Base-by-base conservation (phyloP, 2,888 invertebrate genomes). In the Drosophila picticornis region DNA sequence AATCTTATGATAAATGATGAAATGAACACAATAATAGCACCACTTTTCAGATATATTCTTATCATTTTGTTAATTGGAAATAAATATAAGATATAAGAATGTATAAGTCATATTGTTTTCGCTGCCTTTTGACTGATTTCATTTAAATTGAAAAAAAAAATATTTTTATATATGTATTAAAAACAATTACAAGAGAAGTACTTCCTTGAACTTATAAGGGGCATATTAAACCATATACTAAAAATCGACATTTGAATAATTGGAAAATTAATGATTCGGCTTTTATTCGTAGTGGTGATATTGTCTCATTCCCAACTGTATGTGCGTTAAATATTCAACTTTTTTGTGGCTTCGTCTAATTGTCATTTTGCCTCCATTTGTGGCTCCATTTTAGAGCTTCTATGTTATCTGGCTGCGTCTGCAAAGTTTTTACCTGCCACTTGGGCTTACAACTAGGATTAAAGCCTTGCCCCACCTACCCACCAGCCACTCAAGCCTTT, bases 351-450 rank as follows among this genome's bases (percentile, higher is more conserved):
- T 19, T 38, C 16, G 3, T 51, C 32, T 27, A 62, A 58, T 36
- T 77, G 67, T 59, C 55, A 72, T 25, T 50, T 22, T 16, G 9
- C 22, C 22, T 46, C 16, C 46, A 25, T 25, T 46, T 16, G 22
- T 25, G 46, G 16, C 38, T 32, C n/a, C n/a, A 19, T 43, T 46
- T 72, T 46, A 34, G 25, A 38, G 40, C 40, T 55, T 50, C 43
- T 38, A 57, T 72, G 57, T 79, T 82, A 72, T 68, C 70, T 77
- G 68, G 38, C 36, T 50, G 52, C 61, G 77, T 72, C 72, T 64
- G 63, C 51, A 78, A 78, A 78, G 67, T 83, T 80, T 82, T 69
- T 53, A 57, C 52, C 64, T 69, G 68, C 51, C 48, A 53, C 57
- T 61, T 63, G 53, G 58, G 55, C 53, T 55, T 57, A 29, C 75